Evolutionary conservation across 2,113 vertebrate species (phyloP).

Genomic region (Callopanchax toddi): DNA sequence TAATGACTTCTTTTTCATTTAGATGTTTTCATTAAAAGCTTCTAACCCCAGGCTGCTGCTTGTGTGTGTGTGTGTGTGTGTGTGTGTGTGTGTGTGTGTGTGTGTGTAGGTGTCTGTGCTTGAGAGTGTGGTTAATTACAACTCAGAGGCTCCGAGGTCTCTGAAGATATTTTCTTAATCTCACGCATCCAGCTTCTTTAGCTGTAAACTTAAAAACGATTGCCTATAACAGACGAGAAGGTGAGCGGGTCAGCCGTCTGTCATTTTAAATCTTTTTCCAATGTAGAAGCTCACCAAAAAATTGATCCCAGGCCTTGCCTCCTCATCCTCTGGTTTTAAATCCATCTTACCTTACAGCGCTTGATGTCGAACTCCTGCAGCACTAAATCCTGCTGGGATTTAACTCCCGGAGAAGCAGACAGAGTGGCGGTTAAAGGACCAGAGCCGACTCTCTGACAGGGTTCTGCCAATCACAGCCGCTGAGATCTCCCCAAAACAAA

Average conservation of each 20-base stretch:
- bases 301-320: constrained; percentile 23
- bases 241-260: not conserved
- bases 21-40: constrained; percentile 34
- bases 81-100: not conserved
- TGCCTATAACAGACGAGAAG: not conserved
- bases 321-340: constrained; percentile 51
- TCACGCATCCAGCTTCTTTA: not conserved
- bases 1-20: constrained; percentile 40
- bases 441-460: constrained; percentile 19
- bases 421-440: constrained; percentile 38
- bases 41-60: constrained; percentile 4
- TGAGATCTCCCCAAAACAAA: constrained; percentile 35
- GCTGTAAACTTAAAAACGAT: not conserved
- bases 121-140: constrained; percentile 10
- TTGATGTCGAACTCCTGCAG: constrained; percentile 32
- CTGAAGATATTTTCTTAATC: constrained; percentile 11
- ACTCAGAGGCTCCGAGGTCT: not conserved
- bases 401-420: constrained; percentile 10
- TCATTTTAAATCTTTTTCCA: constrained; percentile 21
- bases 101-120: not conserved
- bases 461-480: constrained; percentile 28
- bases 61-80: not conserved
- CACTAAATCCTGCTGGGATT: constrained; percentile 51
- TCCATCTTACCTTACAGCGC: constrained; percentile 46
- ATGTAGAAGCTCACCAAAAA: constrained; percentile 6